Evolutionary conservation across 2,113 vertebrate genomes (phyloP).

Genomic region (Anseranas semipalmata): DNA sequence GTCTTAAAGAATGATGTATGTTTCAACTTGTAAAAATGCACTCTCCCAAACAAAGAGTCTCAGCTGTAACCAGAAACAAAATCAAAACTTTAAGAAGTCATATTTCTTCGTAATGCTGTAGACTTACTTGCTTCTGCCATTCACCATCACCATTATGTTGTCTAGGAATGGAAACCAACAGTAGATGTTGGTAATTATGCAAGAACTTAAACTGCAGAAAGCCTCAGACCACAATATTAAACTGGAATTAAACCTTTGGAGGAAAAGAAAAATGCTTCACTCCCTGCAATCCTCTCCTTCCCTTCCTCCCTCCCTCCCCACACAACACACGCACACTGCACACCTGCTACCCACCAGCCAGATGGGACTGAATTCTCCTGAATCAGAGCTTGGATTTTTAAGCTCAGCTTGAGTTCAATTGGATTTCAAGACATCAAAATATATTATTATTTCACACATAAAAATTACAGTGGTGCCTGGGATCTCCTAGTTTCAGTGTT

Average conservation of each 20-base stretch:
- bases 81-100: conserved; percentile 38
- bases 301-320: not conserved
- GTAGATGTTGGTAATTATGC: conserved; percentile 61
- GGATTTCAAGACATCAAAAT: conserved; percentile 23
- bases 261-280: conserved; percentile 53
- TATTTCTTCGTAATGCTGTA: conserved; percentile 53
- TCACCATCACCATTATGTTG: conserved; percentile 54
- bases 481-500: not conserved
- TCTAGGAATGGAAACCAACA: conserved; percentile 67
- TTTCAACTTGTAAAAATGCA: not conserved
- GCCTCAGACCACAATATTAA: conserved; percentile 58
- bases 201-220: conserved; percentile 63
- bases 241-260: conserved; percentile 52
- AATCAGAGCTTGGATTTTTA: conserved; percentile 23
- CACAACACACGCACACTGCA: not conserved
- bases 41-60: not conserved
- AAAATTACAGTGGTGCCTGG: not conserved
- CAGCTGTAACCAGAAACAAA: conserved; percentile 46
- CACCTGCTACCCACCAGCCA: conserved; percentile 38
- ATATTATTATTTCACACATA: not conserved
- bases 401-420: conserved; percentile 15
- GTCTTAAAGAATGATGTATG: not conserved
- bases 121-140: conserved; percentile 57
- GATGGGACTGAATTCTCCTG: conserved; percentile 19
- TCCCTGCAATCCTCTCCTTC: not conserved